A percentile compares a stretch with the other conserved stretches of the same genome.
These are phyloP conservation scores for Hedychridium roseum DNA, from an alignment of 2,888 invertebrate genomes.

Conservation along the genomic window DNA sequence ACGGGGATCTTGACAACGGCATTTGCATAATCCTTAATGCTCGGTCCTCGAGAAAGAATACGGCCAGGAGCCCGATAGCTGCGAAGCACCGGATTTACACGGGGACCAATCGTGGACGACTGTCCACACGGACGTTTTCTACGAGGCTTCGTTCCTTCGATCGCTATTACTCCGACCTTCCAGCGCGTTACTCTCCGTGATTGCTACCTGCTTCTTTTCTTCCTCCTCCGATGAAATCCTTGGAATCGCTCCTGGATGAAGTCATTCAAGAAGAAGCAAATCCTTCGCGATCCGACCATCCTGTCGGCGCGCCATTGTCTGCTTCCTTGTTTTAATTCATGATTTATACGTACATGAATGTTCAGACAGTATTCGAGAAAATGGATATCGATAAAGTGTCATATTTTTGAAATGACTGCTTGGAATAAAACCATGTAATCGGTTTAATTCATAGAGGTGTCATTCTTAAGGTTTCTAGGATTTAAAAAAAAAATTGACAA, in stretches of 20 bases:
- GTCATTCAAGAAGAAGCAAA: slow-evolving; percentile 32
- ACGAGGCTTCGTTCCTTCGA: not conserved
- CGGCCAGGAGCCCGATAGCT: not conserved
- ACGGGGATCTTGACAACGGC: slow-evolving; percentile 20
- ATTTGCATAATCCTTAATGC: slow-evolving; percentile 22
- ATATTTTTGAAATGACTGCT: too few species aligned
- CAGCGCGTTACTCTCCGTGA: slow-evolving; percentile 32
- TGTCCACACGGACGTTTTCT: not conserved
- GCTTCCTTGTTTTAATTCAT: too few species aligned
- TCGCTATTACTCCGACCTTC: slow-evolving; percentile 38
- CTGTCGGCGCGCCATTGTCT: too few species aligned
- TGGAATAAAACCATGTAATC: too few species aligned
- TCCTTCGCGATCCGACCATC: slow-evolving; percentile 5
- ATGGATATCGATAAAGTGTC: too few species aligned
- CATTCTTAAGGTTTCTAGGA: too few species aligned
- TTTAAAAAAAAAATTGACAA: too few species aligned
- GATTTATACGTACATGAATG: too few species aligned
- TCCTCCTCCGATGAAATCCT: slow-evolving; percentile 34
- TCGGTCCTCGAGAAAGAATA: slow-evolving; percentile 1
- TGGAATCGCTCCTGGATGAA: slow-evolving; percentile 37
- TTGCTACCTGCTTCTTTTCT: slow-evolving; percentile 36
- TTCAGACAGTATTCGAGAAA: too few species aligned
- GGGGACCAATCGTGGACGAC: not conserved
- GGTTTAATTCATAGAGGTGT: too few species aligned
- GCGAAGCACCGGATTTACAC: not conserved